Percentiles rank a stretch among this genome's conserved stretches.
Evolutionary conservation across 2,113 vertebrate species (phyloP).

Genomic region (Solea senegalensis): DNA sequence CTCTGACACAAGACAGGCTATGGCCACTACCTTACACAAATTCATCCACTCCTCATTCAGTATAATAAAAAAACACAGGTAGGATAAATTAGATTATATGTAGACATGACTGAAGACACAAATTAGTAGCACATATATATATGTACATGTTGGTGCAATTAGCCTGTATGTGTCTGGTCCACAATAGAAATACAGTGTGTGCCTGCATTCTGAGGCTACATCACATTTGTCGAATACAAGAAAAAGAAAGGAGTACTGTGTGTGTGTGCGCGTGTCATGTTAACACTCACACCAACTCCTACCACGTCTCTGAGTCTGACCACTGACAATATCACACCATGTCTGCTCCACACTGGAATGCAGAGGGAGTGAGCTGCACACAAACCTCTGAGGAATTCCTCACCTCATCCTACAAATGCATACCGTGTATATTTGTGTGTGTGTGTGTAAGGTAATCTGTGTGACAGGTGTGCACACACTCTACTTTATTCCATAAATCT

Average conservation of each 20-base stretch:
- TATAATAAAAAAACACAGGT: constrained; percentile 24
- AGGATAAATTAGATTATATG: constrained; percentile 49
- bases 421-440: constrained; percentile 7
- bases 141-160: neutral
- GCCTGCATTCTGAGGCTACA: constrained; percentile 9
- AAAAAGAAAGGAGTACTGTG: neutral
- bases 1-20: constrained; percentile 43
- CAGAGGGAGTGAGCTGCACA: constrained; percentile 12
- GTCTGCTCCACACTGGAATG: constrained; percentile 27
- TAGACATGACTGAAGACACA: constrained; percentile 30
- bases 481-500: constrained; percentile 4
- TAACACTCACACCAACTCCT: neutral
- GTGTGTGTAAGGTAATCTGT: constrained; percentile 14
- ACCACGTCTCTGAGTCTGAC: constrained; percentile 13
- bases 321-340: constrained; percentile 1
- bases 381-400: constrained; percentile 32
- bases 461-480: constrained; percentile 22
- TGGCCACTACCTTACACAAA: constrained; percentile 54
- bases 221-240: constrained; percentile 6
- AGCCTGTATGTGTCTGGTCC: constrained; percentile 1
- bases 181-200: neutral
- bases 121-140: neutral
- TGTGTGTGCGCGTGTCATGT: constrained; percentile 1
- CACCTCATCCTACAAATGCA: constrained; percentile 37
- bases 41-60: constrained; percentile 30